Conservation (phyloP, 1,140 invertebrate species). For the Drosophila teissieri region DNA sequence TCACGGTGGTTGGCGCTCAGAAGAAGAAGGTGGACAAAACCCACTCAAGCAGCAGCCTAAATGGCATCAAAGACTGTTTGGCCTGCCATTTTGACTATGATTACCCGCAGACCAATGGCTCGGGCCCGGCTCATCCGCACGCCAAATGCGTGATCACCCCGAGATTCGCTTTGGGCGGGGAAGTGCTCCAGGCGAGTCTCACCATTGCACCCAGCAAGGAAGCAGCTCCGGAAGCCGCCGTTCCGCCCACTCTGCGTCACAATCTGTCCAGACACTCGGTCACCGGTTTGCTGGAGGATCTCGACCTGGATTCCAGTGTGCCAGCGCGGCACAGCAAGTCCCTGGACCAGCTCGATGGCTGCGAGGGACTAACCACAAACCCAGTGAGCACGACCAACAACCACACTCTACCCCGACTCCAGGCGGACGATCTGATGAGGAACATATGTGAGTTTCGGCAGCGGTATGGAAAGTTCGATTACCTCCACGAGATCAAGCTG, state of each 20-base stretch:
- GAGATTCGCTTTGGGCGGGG: conserved; percentile 77
- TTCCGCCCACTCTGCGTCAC: conserved; percentile 45
- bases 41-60: conserved; percentile 71
- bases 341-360: conserved; percentile 88
- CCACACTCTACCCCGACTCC: conserved; percentile 66
- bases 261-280: conserved; percentile 87
- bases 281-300: conserved; percentile 85
- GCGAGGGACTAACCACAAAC: conserved; percentile 41
- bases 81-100: conserved; percentile 72
- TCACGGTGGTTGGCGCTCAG: conserved; percentile 16
- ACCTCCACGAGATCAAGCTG: conserved; percentile 82
- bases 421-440: conserved; percentile 82
- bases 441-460: conserved; percentile 87
- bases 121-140: conserved; percentile 61
- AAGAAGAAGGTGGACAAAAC: conserved; percentile 71
- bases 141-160: conserved; percentile 81
- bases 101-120: conserved; percentile 60
- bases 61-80: conserved; percentile 70
- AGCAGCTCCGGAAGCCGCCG: neutral
- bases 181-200: conserved; percentile 84
- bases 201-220: conserved; percentile 83
- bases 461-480: conserved; percentile 86
- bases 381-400: conserved; percentile 14
- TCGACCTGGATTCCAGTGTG: conserved; percentile 42
- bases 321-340: conserved; percentile 91